Evolutionary conservation across 2,888 invertebrate species (phyloP).

Genomic region (Drosophila meridiana): DNA sequence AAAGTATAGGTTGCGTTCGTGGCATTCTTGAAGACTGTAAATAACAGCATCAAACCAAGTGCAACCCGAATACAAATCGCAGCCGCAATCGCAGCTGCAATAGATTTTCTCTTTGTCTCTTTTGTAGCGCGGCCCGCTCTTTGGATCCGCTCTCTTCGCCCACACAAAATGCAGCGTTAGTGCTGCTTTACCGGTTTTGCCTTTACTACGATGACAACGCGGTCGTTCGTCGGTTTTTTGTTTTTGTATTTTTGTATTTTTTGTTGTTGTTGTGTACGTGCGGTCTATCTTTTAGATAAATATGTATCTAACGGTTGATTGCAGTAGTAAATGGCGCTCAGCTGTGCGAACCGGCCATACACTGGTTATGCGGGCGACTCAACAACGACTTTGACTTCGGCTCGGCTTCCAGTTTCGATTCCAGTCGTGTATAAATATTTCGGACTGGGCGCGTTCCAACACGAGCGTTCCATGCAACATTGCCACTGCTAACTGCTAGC

Average conservation of each 20-base stretch:
- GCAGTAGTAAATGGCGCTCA: conserved; percentile 72
- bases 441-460: conserved; percentile 60
- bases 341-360: conserved; percentile 60
- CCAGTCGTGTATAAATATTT: conserved; percentile 43
- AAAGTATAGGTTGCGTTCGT: conserved; percentile 44
- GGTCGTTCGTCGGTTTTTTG: conserved; percentile 17
- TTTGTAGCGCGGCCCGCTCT: conserved; percentile 1
- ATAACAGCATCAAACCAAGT: conserved; percentile 23
- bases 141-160: conserved; percentile 31
- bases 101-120: conserved; percentile 20
- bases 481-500: conserved; percentile 20
- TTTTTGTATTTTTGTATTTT: conserved; percentile 20
- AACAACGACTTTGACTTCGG: conserved; percentile 33
- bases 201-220: conserved; percentile 52
- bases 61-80: conserved; percentile 30
- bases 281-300: conserved; percentile 62
- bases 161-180: conserved; percentile 60
- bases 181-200: conserved; percentile 49
- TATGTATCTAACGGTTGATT: conserved; percentile 57
- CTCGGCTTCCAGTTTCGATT: conserved; percentile 37
- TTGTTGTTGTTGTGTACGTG: conserved; percentile 13
- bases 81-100: conserved; percentile 9
- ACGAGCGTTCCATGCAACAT: conserved; percentile 57
- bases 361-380: conserved; percentile 46
- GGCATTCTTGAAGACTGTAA: conserved; percentile 46